Base-by-base conservation (phyloP, 2,797 vertebrate genomes). In the Brachyalestes nurse region DNA sequence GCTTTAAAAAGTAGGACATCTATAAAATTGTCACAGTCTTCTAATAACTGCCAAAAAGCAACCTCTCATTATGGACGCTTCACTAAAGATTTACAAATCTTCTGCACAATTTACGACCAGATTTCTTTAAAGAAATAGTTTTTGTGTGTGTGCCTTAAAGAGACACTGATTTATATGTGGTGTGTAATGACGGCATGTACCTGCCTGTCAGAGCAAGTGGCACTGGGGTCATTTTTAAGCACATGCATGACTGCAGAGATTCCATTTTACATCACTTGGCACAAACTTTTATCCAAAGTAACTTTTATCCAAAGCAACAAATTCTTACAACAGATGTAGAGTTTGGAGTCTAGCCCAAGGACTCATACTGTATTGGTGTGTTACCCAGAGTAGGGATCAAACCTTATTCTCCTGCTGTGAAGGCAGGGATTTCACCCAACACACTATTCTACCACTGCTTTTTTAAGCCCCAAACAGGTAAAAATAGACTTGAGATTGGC, bases 111-210 rank as follows among this genome's bases (percentile, higher is more conserved):
- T 82, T 81, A 84, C 64, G 70, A 23, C 69, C 23, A 7, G 45
- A 57, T 67, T 72, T 77, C 23, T 72, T 70, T 49, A 25, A 45
- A 61, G 72, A 69, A 67, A 57, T 58, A 72, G 40, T 13, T 0
- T 16, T 51, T 83, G 1, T 55, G 47, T 70, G 8, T 66, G 62
- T 77, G 49, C 58, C 69, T 69, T 65, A 51, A 82, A 40, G 0
- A 51, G 0, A 19, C 28, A 65, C 51, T 92, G 92, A 93, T 90
- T 88, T 89, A 92, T 84, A 87, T 84, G 28, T 85, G 89, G 88
- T 70, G 82, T 86, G 83, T 6, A 87, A 91, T 85, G 91, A 93
- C 91, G 87, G 69, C 62, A 87, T 88, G 79, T 80, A 83, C 72
- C 90, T 83, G 75, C 79, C 87, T 80, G 80, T 86, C 86, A 82